Evolutionary conservation across 2,113 vertebrate species (phyloP), one percentile per base, ranked within the genome.

Genomic region (Chaetura pelagica): DNA sequence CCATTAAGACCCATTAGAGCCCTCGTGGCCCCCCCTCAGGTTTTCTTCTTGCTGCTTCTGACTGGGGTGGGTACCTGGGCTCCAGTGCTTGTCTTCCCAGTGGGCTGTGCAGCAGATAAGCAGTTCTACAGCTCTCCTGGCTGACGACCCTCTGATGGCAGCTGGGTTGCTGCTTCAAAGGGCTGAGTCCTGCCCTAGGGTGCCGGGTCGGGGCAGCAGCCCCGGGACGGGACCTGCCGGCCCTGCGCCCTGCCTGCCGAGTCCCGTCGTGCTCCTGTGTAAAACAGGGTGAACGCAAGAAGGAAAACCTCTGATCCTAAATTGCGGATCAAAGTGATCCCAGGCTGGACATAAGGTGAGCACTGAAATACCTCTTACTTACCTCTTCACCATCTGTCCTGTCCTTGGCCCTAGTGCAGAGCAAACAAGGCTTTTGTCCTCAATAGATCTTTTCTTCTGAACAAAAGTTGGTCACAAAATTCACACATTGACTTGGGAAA

Each of bases 161-260:
- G 48, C 0, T 0, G 17, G 40, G 38, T 38, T 38, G 35, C 75
- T 83, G 75, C 52, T 55, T 44, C 66, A 15, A 12, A 58, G 67
- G 80, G 26, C 35, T 32, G 5, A 1, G 4, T 35, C 46, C 73
- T 74, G 88, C 40, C 42, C 63, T 4, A 16, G 26, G 48, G 57
- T 49, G 20, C 46, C 19, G 46, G 46, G 20, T 21, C 9, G 17
- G 46, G 19, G 21, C 46, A 21, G 46, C 46, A 48, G 20, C 46
- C 46, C 46, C 46, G 9, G 46, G 19, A 19, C 10, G 46, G 46
- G 20, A 48, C 21, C 46, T 21, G 21, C 46, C 46, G 14, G 44
- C 14, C 46, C 22, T 21, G 3, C 12, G 0, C 8, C 0, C 1
- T 1, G 32, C 2, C 4, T 2, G 0, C 3, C 46, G 0, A 4